Evolutionary conservation across 2,797 vertebrate genomes (phyloP), one percentile per base, ranked within the genome.

Genomic region (Pteropus rufus): DNA sequence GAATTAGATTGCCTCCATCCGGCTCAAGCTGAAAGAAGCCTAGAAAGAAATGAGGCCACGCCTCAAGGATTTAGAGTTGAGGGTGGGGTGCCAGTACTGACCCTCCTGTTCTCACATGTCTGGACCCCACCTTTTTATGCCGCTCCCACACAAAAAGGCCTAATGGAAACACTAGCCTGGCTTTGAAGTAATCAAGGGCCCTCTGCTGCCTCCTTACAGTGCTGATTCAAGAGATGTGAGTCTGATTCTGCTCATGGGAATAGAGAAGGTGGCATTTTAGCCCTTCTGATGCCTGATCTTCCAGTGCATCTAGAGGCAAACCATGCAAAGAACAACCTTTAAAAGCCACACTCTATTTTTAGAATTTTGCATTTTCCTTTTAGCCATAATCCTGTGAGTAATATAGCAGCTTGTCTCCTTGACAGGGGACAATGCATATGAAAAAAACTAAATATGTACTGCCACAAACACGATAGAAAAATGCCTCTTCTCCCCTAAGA

Each of bases 291-390:
- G 64, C 67, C 85, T 94, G 1, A 54, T 29, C 92, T 96, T 54
- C 60, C 46, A 24, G 15, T 2, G 76, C 89, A 89, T 91, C 83
- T 93, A 95, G 54, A 77, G 12, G 31, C 64, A 94, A 91, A 75
- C n/a, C 81, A 62, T 96, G 79, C 34, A 95, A 95, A 97, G 85
- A 75, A 62, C 76, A 79, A 93, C 12, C 93, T 97, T 98, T 85
- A 93, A 94, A 97, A 97, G 82, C 49, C 31, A 72, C 4, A 0
- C 64, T 94, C 15, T 96, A 93, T 94, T 85, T 96, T 97, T 93
- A 95, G 91, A 73, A 82, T 46, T 96, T 62, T 75, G 9, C 69
- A 14, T 76, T 96, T 73, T 97, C 84, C 12, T 9, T 95, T 95
- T 93, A 82, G 60, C 91, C 8, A 0, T 41, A 92, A 80, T 90